phyloP scores from a whole-genome alignment of 1,140 invertebrate genomes.

The Trichonephila clavipes region DNA sequence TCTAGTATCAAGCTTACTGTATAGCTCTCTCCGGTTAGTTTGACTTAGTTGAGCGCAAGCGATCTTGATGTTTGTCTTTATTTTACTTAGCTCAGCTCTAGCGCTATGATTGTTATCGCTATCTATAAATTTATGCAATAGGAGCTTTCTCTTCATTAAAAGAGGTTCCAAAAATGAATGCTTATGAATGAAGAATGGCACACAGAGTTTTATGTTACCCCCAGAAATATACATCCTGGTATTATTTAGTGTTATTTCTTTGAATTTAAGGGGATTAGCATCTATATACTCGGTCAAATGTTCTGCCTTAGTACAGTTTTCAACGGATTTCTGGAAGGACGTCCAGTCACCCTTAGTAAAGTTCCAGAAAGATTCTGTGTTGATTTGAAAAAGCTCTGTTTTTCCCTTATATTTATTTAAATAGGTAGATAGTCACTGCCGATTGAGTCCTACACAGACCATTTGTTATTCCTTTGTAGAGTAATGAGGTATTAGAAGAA shows the following conservation, averaged over 20 bases:
- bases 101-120: background rate
- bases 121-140: background rate
- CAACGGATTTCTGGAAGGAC: too few species aligned
- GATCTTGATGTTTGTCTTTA: background rate
- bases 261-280: background rate
- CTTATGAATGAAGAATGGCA: background rate
- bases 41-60: background rate
- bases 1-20: background rate
- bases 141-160: background rate
- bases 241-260: conserved; percentile 10
- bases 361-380: too few species aligned
- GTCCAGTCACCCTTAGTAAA: too few species aligned
- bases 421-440: too few species aligned
- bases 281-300: background rate
- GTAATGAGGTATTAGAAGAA: too few species aligned
- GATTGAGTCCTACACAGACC: too few species aligned
- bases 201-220: background rate
- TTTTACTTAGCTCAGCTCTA: background rate
- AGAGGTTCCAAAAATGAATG: background rate
- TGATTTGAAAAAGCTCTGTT: too few species aligned
- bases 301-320: too few species aligned
- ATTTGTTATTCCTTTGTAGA: too few species aligned
- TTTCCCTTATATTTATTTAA: too few species aligned
- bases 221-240: background rate
- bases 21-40: conserved; percentile 5